Evolutionary conservation across 1,140 invertebrate genomes (phyloP).

Genomic region (Eriosoma lanigerum): DNA sequence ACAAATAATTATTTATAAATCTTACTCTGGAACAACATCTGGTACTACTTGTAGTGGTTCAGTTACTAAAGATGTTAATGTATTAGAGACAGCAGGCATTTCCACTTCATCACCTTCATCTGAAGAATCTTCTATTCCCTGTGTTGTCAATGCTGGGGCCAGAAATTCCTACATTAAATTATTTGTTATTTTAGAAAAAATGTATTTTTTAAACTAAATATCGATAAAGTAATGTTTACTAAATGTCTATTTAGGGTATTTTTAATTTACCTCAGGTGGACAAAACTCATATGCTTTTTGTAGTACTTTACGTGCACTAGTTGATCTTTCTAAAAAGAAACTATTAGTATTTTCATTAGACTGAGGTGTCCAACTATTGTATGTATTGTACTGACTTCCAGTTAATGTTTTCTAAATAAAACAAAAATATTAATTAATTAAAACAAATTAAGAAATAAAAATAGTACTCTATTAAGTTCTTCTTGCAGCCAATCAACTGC

Average conservation of each 20-base stretch:
- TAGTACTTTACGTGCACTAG: slow-evolving; percentile 86
- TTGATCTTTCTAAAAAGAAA: slow-evolving; percentile 91
- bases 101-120: slow-evolving; percentile 34
- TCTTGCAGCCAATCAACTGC: slow-evolving; percentile 94
- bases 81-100: not conserved
- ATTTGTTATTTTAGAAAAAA: too few species aligned
- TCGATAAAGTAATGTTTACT: too few species aligned
- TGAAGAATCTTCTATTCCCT: slow-evolving; percentile 35
- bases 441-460: slow-evolving; percentile 49
- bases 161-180: not conserved
- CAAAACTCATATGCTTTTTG: slow-evolving; percentile 80
- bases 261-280: slow-evolving; percentile 69
- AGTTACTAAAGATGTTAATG: slow-evolving; percentile 9
- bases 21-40: slow-evolving; percentile 37
- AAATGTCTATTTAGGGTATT: too few species aligned
- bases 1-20: not conserved
- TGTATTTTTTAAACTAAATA: not conserved
- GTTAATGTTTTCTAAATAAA: slow-evolving; percentile 67
- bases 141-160: slow-evolving; percentile 24
- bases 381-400: slow-evolving; percentile 71
- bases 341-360: slow-evolving; percentile 95
- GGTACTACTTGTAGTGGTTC: slow-evolving; percentile 45
- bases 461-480: slow-evolving; percentile 76
- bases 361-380: slow-evolving; percentile 90
- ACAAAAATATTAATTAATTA: slow-evolving; percentile 53